Conservation (phyloP, 2,888 invertebrate genomes). For the Osedax fenrisi region DNA sequence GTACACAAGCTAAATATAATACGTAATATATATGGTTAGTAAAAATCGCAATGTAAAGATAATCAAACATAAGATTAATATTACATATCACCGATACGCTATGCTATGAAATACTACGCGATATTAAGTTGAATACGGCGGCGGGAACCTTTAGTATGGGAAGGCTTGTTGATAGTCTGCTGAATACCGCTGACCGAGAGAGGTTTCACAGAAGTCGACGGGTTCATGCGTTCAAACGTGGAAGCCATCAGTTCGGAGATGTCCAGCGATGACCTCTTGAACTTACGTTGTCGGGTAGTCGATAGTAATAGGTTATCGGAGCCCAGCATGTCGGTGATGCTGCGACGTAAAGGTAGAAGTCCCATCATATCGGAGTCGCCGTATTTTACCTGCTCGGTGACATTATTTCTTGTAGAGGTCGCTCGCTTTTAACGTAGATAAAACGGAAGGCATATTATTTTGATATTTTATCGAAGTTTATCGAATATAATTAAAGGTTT, state of each 20-base stretch:
- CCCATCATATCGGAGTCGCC: neutral
- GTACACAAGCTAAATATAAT: too few species aligned
- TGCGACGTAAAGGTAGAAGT: slow-evolving; percentile 8
- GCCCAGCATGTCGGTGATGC: slow-evolving; percentile 5
- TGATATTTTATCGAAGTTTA: too few species aligned
- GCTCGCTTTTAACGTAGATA: too few species aligned
- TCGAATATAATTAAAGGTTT: too few species aligned
- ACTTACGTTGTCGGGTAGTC: neutral
- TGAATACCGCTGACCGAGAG: neutral
- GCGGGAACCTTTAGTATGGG: neutral
- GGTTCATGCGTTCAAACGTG: slow-evolving; percentile 1
- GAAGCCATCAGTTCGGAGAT: slow-evolving; percentile 3
- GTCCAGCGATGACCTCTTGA: slow-evolving; percentile 5
- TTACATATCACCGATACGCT: too few species aligned
- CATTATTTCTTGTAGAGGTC: too few species aligned
- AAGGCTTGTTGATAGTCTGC: neutral
- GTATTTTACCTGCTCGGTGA: neutral
- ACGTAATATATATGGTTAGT: too few species aligned
- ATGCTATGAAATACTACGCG: too few species aligned
- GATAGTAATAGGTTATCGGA: neutral
- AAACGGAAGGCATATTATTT: too few species aligned
- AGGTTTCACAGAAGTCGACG: neutral
- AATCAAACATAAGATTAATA: too few species aligned
- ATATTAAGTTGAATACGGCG: too few species aligned
- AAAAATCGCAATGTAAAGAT: too few species aligned